Evolutionary conservation across 2,113 vertebrate species (phyloP), one percentile per base, ranked within the genome.

Genomic region (Campylorhamphus procurvoides): DNA sequence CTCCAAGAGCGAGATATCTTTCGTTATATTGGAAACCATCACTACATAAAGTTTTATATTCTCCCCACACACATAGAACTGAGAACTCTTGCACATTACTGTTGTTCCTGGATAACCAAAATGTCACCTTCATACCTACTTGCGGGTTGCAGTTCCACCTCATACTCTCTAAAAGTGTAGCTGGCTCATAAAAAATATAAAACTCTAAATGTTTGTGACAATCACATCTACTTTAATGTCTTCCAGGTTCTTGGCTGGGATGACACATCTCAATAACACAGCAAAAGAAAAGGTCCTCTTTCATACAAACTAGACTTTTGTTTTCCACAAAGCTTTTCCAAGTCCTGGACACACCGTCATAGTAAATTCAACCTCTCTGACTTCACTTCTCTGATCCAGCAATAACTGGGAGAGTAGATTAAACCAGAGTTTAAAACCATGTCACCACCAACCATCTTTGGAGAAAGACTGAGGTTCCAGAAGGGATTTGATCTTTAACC

Each of bases 171-270:
- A 63, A 76, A 90, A 95, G 77, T 25, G 17, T 47, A 92, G 53
- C 31, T 77, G 40, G 56, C 56, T 75, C 77, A 53, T 64, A 31
- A 62, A 87, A 89, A 92, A 92, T 84, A 62, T 31, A 9, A 90
- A 95, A 49, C 46, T 49, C 44, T 95, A 79, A 74, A 5, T 80
- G 47, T 94, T 84, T 94, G 85, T 68, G 90, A 96, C 93, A 92
- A 93, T 95, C 85, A 49, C 88, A 63, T 96, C 11, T 40, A 87
- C 87, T 67, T 96, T 92, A 94, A 96, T 80, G 76, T 92, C 87
- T 97, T 94, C 82, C 92, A 96, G 93, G 87, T 87, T 96, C 93
- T 96, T 95, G 91, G 91, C 87, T 81, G 50, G 56, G 53, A 72
- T 55, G 76, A 79, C 23, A 8, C 64, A 87, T 72, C 85, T 62